phyloP scores from a whole-genome alignment of 2,113 vertebrate genomes.

The Gallinago jamesoni region DNA sequence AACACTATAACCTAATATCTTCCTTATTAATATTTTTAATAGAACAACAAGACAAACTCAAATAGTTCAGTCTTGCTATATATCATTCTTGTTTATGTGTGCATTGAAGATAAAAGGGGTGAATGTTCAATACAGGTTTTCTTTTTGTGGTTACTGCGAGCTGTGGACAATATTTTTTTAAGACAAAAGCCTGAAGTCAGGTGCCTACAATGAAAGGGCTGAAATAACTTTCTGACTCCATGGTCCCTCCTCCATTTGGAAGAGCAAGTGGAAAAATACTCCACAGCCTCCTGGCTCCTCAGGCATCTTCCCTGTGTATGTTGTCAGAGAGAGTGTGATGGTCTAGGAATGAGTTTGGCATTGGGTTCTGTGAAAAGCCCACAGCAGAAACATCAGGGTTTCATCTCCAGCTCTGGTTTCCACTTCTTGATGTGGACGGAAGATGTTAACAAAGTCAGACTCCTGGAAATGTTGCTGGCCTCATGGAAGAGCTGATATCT shows the following conservation, averaged over 20 bases:
- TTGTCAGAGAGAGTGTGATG: background rate
- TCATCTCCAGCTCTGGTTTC: background rate
- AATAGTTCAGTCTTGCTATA: background rate
- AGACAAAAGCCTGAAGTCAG: background rate
- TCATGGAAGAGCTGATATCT: background rate
- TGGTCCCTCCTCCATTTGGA: background rate
- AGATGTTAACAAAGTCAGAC: background rate
- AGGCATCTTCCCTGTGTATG: background rate
- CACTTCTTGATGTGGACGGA: background rate
- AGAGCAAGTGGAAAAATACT: background rate
- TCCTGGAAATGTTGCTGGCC: background rate
- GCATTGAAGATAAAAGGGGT: background rate
- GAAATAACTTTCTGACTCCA: background rate
- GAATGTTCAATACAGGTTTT: background rate
- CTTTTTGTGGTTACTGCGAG: background rate
- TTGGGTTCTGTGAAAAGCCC: background rate
- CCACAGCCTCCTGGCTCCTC: background rate
- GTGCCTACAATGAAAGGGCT: background rate
- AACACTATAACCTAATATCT: background rate
- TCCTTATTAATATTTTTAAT: conserved; percentile 42
- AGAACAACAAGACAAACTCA: background rate
- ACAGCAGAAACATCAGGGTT: background rate
- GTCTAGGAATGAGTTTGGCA: background rate
- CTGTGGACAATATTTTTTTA: background rate
- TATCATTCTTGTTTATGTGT: background rate